phyloP scores from a whole-genome alignment of 64 coral and sea anemone genomes.

The Stichodactyla helianthus region DNA sequence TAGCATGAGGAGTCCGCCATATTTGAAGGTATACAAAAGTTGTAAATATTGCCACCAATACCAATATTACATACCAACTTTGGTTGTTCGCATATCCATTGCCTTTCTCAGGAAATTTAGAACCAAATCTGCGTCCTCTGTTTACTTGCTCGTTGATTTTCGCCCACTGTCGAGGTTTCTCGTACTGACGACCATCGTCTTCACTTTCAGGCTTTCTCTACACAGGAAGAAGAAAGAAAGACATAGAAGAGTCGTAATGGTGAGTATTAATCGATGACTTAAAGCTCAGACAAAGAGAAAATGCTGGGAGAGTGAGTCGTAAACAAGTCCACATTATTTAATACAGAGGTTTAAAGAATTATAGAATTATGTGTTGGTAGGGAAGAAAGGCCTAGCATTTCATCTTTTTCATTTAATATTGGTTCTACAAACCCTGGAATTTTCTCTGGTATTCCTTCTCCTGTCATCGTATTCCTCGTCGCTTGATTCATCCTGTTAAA shows the following conservation, averaged over 20 bases:
- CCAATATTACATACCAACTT: background rate
- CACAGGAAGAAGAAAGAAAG: background rate
- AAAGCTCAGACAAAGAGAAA: no score
- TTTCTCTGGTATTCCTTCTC: background rate
- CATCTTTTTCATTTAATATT: background rate
- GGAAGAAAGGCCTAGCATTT: no score
- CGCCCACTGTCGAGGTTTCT: background rate
- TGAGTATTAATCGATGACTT: background rate
- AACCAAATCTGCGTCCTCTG: background rate
- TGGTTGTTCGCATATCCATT: background rate
- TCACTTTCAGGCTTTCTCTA: background rate
- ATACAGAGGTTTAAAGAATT: no score
- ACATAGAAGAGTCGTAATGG: background rate
- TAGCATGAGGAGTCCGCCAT: background rate
- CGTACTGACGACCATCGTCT: background rate
- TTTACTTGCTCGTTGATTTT: background rate
- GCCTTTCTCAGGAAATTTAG: background rate
- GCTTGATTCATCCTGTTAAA: background rate
- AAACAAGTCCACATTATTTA: no score
- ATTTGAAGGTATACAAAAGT: background rate
- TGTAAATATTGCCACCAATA: background rate
- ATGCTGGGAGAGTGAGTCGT: no score
- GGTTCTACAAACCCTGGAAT: background rate
- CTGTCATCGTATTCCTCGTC: background rate
- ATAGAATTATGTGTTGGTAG: no score